Evolutionary conservation across 2,888 invertebrate species (phyloP).

Genomic region (Amphimallon solstitiale): DNA sequence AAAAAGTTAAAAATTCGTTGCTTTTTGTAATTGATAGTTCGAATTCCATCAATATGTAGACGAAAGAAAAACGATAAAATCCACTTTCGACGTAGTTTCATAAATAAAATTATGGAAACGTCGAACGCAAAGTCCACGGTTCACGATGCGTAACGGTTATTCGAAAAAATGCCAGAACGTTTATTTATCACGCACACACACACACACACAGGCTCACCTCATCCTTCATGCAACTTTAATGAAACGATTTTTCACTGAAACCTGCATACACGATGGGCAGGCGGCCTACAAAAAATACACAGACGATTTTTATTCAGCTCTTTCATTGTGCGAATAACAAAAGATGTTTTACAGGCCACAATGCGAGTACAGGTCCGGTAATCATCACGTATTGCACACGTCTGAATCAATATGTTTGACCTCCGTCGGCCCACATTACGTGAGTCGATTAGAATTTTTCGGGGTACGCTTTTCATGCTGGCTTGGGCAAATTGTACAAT

Average conservation of each 20-base stretch:
- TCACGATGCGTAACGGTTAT: too few relatives aligned
- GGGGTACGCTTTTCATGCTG: too few relatives aligned
- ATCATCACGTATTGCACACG: constrained; percentile 22
- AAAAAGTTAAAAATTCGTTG: too few relatives aligned
- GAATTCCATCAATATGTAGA: too few relatives aligned
- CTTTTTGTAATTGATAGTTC: too few relatives aligned
- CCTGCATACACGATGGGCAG: background rate
- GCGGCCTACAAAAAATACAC: constrained; percentile 1
- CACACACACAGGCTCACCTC: background rate
- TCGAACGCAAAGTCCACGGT: too few relatives aligned
- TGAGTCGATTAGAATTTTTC: background rate
- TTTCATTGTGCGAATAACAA: constrained; percentile 11
- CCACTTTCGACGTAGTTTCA: too few relatives aligned
- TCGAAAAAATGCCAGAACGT: too few relatives aligned
- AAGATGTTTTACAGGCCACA: constrained; percentile 1
- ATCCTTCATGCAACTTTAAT: constrained; percentile 25
- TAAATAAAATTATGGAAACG: too few relatives aligned
- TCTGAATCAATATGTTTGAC: constrained; percentile 20
- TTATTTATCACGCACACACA: too few relatives aligned
- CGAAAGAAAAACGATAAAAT: too few relatives aligned
- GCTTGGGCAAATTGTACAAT: too few relatives aligned
- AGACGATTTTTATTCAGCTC: background rate
- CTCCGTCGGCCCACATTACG: background rate
- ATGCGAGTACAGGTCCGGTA: constrained; percentile 1
- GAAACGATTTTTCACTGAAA: constrained; percentile 19